Evolutionary conservation across 2,113 vertebrate species (phyloP).

Genomic region (Mugil cephalus): DNA sequence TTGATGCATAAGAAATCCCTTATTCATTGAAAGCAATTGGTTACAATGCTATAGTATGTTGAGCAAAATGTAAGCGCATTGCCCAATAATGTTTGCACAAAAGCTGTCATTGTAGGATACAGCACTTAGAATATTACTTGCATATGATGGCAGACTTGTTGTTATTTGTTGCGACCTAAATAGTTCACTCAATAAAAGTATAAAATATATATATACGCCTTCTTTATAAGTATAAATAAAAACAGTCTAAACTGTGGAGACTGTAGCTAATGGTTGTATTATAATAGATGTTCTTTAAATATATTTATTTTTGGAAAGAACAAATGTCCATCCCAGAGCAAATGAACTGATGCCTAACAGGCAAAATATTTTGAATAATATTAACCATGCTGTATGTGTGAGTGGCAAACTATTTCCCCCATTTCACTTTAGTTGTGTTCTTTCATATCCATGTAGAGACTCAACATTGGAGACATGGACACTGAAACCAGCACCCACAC

Average conservation of each 20-base stretch:
- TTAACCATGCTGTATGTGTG: too few species aligned
- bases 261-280: neutral
- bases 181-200: too few species aligned
- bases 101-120: constrained; percentile 37
- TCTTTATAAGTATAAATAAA: too few species aligned
- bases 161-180: constrained; percentile 7
- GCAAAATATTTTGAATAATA: too few species aligned
- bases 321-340: neutral
- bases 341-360: too few species aligned
- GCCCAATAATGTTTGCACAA: constrained; percentile 19
- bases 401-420: too few species aligned
- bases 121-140: constrained; percentile 2
- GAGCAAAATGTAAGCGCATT: constrained; percentile 8
- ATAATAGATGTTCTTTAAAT: neutral
- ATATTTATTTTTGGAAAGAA: neutral
- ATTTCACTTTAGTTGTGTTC: neutral
- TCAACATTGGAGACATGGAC: constrained; percentile 79
- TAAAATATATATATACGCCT: too few species aligned
- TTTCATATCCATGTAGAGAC: constrained; percentile 19
- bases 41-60: neutral
- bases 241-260: neutral
- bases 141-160: constrained; percentile 29
- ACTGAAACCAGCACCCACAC: constrained; percentile 58
- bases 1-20: constrained; percentile 16
- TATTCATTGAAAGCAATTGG: neutral